Percentiles rank a stretch among this genome's conserved stretches.
Evolutionary conservation across 2,888 invertebrate species (phyloP).

Genomic region (Stenodera caucasica): DNA sequence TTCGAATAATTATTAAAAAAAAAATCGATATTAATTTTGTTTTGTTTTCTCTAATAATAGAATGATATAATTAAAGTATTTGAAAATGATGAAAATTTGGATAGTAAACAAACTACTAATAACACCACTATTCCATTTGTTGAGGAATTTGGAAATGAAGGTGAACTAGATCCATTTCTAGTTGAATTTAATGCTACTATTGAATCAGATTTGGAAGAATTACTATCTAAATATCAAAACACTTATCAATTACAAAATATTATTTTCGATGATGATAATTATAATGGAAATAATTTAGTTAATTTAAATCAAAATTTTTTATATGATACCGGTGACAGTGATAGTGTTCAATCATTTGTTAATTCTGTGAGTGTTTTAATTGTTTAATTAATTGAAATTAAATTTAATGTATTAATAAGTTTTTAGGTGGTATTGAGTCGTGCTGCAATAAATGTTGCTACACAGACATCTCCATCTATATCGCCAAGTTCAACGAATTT

Average conservation of each 20-base stretch:
- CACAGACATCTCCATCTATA: constrained; percentile 53
- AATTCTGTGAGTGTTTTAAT: constrained; percentile 11
- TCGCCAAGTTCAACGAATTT: constrained; percentile 57
- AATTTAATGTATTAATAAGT: too few species aligned
- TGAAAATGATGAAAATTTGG: constrained; percentile 36
- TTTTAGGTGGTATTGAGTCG: constrained; percentile 31
- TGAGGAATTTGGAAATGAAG: constrained; percentile 30
- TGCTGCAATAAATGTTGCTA: constrained; percentile 37
- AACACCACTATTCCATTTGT: constrained; percentile 17
- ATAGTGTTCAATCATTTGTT: constrained; percentile 17
- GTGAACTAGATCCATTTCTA: constrained; percentile 37
- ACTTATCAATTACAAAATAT: constrained; percentile 7
- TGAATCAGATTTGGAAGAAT: constrained; percentile 42
- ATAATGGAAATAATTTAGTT: background rate
- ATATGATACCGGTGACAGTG: constrained; percentile 6
- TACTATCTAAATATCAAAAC: constrained; percentile 34
- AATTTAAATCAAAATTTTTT: constrained; percentile 2
- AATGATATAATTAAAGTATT: constrained; percentile 45
- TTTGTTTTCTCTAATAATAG: constrained; percentile 28
- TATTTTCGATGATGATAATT: constrained; percentile 5
- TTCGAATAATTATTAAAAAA: constrained; percentile 4
- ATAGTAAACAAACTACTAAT: constrained; percentile 19
- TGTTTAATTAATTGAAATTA: background rate
- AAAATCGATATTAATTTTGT: too few species aligned
- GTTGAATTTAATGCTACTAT: constrained; percentile 41